These are phyloP conservation scores for Xerus rutilus DNA, from an alignment of 2,797 vertebrate genomes.

Conservation along the genomic window DNA sequence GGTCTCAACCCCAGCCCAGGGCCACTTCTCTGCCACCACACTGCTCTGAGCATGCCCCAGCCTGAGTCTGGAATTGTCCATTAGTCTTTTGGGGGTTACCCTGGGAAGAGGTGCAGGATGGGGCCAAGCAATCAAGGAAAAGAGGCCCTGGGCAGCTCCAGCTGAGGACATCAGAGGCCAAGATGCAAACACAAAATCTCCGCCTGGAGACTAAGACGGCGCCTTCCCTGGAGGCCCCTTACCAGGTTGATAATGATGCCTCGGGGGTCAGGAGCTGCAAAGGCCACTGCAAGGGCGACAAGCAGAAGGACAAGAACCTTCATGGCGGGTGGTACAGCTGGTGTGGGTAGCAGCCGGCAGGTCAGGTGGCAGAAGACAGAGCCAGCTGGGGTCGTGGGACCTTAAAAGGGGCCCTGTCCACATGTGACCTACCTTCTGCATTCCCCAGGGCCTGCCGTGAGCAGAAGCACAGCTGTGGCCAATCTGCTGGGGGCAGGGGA, in stretches of 20 bases:
- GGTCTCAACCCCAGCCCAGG: not conserved
- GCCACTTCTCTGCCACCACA: not conserved
- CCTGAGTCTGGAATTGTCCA: not conserved
- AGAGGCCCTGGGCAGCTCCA: not conserved
- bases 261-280: constrained; percentile 10
- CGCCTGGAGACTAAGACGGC: accelerated
- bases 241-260: constrained; percentile 88
- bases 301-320: constrained; percentile 72
- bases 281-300: not conserved
- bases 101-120: not conserved
- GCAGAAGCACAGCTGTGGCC: constrained; percentile 64
- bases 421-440: constrained; percentile 9
- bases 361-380: constrained; percentile 1
- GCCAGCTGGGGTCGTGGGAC: not conserved
- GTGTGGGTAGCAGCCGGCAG: not conserved
- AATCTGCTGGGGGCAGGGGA: not conserved
- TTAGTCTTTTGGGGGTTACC: not conserved
- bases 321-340: constrained; percentile 44
- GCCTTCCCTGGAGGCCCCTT: constrained; percentile 36
- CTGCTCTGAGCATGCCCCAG: not conserved
- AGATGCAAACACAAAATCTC: not conserved
- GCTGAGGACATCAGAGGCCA: not conserved
- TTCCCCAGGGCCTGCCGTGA: not conserved
- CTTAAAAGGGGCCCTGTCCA: constrained; percentile 62
- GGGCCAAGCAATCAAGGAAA: not conserved